Conservation (phyloP, 2,888 invertebrate species). For the Chydorus sphaericus region DNA sequence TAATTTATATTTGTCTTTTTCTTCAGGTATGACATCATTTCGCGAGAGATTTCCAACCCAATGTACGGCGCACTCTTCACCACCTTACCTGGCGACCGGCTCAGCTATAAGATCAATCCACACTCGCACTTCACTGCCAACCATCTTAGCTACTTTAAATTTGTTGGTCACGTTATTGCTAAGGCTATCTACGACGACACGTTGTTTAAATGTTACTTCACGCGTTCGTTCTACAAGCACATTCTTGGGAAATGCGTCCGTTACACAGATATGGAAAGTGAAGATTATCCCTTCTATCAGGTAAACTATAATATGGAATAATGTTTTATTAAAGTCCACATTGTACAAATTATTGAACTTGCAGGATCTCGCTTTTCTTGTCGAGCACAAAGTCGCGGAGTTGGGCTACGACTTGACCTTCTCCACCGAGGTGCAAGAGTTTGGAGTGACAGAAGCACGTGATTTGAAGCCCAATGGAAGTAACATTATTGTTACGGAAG, state of each 20-base stretch:
- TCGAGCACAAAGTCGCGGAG: slow-evolving; percentile 65
- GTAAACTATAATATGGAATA: background rate
- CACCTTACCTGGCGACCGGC: slow-evolving; percentile 78
- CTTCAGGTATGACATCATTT: slow-evolving; percentile 48
- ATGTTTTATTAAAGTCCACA: background rate
- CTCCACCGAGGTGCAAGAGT: slow-evolving; percentile 73
- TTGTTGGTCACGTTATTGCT: slow-evolving; percentile 77
- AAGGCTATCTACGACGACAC: slow-evolving; percentile 88
- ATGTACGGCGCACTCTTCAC: slow-evolving; percentile 79
- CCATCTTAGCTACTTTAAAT: slow-evolving; percentile 80
- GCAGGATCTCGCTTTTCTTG: slow-evolving; percentile 63
- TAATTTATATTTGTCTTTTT: background rate
- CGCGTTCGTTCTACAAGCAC: slow-evolving; percentile 82
- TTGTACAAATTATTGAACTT: background rate
- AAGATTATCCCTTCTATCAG: slow-evolving; percentile 73
- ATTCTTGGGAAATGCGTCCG: slow-evolving; percentile 73
- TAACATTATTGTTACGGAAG: slow-evolving; percentile 65
- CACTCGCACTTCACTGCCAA: slow-evolving; percentile 80
- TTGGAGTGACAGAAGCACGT: slow-evolving; percentile 69
- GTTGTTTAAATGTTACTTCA: slow-evolving; percentile 77
- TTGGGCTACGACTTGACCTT: slow-evolving; percentile 73
- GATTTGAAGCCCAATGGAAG: slow-evolving; percentile 69
- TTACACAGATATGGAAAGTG: slow-evolving; percentile 77
- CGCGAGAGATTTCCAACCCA: slow-evolving; percentile 80
- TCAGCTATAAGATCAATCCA: slow-evolving; percentile 82